A percentile compares a stretch with the other conserved stretches of the same genome.
These are phyloP conservation scores for Zenarchopterus dispar DNA, from an alignment of 2,797 vertebrate genomes.

Conservation along the genomic window DNA sequence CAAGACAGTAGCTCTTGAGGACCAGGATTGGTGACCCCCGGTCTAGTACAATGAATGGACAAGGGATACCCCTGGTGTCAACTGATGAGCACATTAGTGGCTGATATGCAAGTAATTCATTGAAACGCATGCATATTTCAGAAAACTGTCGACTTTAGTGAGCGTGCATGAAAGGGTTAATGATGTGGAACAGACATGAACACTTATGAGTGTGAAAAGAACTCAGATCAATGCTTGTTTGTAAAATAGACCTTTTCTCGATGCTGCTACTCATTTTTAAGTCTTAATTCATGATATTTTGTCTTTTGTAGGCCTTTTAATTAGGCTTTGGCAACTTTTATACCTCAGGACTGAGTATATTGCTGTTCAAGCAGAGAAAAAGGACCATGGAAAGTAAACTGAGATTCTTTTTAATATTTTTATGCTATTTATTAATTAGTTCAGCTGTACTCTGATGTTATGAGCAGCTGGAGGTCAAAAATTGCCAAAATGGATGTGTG, in stretches of 20 bases:
- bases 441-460: constrained; percentile 8
- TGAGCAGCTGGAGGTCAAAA: constrained; percentile 29
- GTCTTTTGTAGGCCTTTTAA: constrained; percentile 20
- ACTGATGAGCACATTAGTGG: too few species aligned
- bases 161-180: too few species aligned
- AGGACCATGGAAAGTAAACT: constrained; percentile 26
- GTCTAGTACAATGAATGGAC: too few species aligned
- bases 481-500: constrained; percentile 67
- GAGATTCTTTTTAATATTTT: constrained; percentile 29
- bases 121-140: too few species aligned
- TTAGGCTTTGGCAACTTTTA: constrained; percentile 55
- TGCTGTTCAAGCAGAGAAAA: constrained; percentile 34
- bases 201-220: constrained; percentile 11
- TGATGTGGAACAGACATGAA: constrained; percentile 17
- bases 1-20: too few species aligned
- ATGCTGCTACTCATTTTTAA: constrained; percentile 49
- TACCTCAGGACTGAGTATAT: constrained; percentile 67
- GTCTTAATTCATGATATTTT: constrained; percentile 40
- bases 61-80: too few species aligned
- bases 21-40: too few species aligned
- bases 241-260: constrained; percentile 27
- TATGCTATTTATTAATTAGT: constrained; percentile 40
- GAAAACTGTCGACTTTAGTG: too few species aligned
- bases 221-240: constrained; percentile 9
- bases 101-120: too few species aligned